phyloP scores from a whole-genome alignment of 2,113 vertebrate genomes.

The Paralichthys olivaceus region DNA sequence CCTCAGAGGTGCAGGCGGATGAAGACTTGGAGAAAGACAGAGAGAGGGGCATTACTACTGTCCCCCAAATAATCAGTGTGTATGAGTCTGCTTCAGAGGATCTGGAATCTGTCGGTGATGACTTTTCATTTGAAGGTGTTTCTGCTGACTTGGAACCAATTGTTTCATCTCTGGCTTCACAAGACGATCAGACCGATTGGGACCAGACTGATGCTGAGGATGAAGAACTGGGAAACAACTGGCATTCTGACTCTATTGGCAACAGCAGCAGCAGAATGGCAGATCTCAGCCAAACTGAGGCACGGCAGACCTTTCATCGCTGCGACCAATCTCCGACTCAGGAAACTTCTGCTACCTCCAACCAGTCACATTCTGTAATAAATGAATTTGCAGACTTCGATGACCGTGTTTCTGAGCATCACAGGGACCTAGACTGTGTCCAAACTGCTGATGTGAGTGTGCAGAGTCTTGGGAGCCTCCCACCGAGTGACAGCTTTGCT shows the following conservation, averaged over 20 bases:
- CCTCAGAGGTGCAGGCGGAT: slow-evolving; percentile 26
- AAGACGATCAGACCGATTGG: slow-evolving; percentile 54
- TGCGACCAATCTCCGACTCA: slow-evolving; percentile 53
- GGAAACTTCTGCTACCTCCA: slow-evolving; percentile 70
- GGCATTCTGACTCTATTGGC: slow-evolving; percentile 64
- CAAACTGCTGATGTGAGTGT: slow-evolving; percentile 40
- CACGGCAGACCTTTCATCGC: slow-evolving; percentile 41
- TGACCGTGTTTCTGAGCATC: background rate
- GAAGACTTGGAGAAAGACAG: slow-evolving; percentile 24
- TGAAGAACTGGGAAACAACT: slow-evolving; percentile 82
- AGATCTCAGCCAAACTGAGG: slow-evolving; percentile 60
- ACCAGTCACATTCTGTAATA: slow-evolving; percentile 68
- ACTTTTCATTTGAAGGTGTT: slow-evolving; percentile 51
- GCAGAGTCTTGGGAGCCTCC: slow-evolving; percentile 72
- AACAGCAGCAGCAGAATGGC: background rate
- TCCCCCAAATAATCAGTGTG: slow-evolving; percentile 21
- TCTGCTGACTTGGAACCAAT: slow-evolving; percentile 81
- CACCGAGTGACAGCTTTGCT: slow-evolving; percentile 91
- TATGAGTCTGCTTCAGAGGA: slow-evolving; percentile 65
- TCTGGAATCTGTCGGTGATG: slow-evolving; percentile 71
- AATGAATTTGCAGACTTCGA: slow-evolving; percentile 69
- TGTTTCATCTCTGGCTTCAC: slow-evolving; percentile 52
- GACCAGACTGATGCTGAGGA: slow-evolving; percentile 72
- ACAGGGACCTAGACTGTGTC: slow-evolving; percentile 20
- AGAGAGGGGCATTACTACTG: slow-evolving; percentile 1